Conservation (phyloP, 1,140 invertebrate species). For the Brachionus plicatilis region DNA sequence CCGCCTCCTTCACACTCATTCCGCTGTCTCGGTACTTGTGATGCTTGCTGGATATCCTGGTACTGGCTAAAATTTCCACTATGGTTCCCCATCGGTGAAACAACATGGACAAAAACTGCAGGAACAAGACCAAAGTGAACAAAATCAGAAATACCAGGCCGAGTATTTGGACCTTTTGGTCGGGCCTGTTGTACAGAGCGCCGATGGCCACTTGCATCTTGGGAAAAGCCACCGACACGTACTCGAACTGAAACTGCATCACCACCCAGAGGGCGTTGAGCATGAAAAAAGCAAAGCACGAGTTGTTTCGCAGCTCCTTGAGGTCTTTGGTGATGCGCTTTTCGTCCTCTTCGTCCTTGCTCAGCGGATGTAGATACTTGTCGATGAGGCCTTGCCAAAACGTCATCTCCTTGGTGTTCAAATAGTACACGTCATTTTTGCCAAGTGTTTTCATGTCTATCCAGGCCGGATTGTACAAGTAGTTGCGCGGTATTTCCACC, state of each 20-base stretch:
- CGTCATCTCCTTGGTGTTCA: constrained; percentile 69
- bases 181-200: constrained; percentile 42
- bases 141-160: constrained; percentile 57
- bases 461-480: constrained; percentile 82
- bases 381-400: constrained; percentile 91
- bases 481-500: constrained; percentile 54
- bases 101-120: constrained; percentile 58
- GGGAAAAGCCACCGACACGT: constrained; percentile 81
- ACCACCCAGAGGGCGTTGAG: constrained; percentile 93
- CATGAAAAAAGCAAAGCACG: constrained; percentile 95
- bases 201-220: constrained; percentile 70
- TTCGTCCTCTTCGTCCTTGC: constrained; percentile 83
- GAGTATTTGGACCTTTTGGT: constrained; percentile 53
- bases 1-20: constrained; percentile 11
- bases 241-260: constrained; percentile 89
- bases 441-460: constrained; percentile 75
- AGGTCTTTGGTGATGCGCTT: constrained; percentile 71
- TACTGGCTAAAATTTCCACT: constrained; percentile 48
- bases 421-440: not conserved
- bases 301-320: constrained; percentile 83
- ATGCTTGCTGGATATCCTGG: constrained; percentile 40
- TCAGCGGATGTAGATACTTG: constrained; percentile 86
- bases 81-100: constrained; percentile 55
- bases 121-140: constrained; percentile 56
- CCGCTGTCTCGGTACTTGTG: constrained; percentile 18